These are phyloP conservation scores for Colletes latitarsis DNA, from an alignment of 1,140 invertebrate genomes.

Conservation along the genomic window DNA sequence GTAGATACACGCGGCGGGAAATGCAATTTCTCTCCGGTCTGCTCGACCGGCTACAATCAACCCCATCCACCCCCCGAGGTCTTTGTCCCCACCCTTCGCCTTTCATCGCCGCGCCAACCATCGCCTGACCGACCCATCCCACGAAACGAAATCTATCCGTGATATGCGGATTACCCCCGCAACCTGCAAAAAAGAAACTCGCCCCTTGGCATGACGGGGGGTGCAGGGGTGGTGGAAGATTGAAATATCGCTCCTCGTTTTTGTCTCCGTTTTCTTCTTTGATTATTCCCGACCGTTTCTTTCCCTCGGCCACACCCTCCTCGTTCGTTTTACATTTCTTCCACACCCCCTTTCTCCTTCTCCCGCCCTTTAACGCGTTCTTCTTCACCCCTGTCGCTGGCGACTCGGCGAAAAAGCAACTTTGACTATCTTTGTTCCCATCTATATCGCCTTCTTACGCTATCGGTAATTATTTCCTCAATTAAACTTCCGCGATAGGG, in stretches of 20 bases:
- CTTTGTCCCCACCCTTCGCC: conserved; percentile 32
- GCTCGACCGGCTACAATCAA: conserved; percentile 61
- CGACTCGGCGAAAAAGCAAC: no score
- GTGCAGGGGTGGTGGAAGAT: no score
- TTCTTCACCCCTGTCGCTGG: neutral
- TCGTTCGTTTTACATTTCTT: neutral
- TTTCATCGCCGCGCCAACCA: conserved; percentile 27
- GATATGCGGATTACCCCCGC: conserved; percentile 43
- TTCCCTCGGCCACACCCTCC: neutral
- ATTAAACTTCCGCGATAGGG: no score
- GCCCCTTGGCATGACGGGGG: neutral
- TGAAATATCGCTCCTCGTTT: conserved; percentile 49
- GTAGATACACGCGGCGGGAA: conserved; percentile 54
- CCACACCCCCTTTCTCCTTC: neutral
- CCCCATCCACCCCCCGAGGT: conserved; percentile 6
- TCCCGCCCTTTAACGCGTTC: neutral
- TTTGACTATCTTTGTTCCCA: neutral
- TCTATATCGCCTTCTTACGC: neutral
- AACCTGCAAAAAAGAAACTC: conserved; percentile 31
- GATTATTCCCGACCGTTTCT: neutral
- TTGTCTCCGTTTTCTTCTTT: neutral
- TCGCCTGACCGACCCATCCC: neutral
- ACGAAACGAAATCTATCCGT: conserved; percentile 52
- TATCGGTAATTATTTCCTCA: neutral
- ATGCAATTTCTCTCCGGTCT: conserved; percentile 71